phyloP scores from a whole-genome alignment of 2,113 vertebrate species.

The Euleptes europaea region DNA sequence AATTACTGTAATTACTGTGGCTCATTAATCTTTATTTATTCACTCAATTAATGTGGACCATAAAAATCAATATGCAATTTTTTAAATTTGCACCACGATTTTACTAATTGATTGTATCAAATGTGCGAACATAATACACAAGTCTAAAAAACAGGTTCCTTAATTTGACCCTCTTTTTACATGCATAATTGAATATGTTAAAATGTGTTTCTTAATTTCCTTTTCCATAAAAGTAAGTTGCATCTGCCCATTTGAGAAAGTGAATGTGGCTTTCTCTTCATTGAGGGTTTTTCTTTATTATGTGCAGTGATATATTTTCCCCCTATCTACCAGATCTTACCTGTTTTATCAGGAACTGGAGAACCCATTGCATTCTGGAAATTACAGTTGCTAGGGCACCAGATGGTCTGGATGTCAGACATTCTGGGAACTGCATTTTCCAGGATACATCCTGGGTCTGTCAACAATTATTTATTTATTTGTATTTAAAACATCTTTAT shows the following conservation, averaged over 20 bases:
- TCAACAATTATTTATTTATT: no score
- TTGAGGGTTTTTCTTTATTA: no score
- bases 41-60: slow-evolving; percentile 46
- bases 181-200: neutral
- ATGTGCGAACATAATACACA: slow-evolving; percentile 33
- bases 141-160: neutral
- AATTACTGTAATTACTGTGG: slow-evolving; percentile 62
- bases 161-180: slow-evolving; percentile 37
- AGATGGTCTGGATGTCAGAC: no score
- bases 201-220: neutral
- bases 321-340: no score
- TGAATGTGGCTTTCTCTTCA: neutral
- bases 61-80: slow-evolving; percentile 54
- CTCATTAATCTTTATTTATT: slow-evolving; percentile 68
- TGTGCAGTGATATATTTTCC: no score
- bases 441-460: no score
- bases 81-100: slow-evolving; percentile 51
- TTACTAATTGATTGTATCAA: slow-evolving; percentile 43
- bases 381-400: no score
- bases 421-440: no score
- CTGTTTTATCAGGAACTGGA: no score
- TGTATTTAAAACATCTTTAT: no score
- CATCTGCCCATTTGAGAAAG: rapidly evolving
- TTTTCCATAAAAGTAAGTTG: rapidly evolving
- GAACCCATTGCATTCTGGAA: no score